phyloP scores from a whole-genome alignment of 92 coral and sea anemone genomes.

The Epizoanthus illoricatus region DNA sequence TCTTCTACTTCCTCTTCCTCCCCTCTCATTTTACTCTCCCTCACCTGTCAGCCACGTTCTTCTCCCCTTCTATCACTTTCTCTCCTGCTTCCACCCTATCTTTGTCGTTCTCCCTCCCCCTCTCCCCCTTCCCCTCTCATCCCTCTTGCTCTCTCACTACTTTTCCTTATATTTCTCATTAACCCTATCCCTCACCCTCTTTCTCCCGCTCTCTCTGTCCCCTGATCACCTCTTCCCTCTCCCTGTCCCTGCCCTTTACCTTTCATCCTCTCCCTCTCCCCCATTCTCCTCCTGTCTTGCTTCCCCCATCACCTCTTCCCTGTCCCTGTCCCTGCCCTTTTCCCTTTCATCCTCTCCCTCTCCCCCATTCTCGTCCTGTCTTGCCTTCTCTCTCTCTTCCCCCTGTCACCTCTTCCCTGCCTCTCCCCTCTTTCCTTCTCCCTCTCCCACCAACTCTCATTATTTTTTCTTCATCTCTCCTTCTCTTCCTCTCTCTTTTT shows the following conservation, averaged over 20 bases:
- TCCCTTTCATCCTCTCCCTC: neutral
- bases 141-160: neutral
- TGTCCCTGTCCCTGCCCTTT: neutral
- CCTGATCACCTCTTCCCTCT: neutral
- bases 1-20: neutral
- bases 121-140: neutral
- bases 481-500: neutral
- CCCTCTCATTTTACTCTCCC: neutral
- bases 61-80: neutral
- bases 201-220: neutral
- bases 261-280: neutral
- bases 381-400: neutral
- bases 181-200: neutral
- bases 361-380: neutral
- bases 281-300: neutral
- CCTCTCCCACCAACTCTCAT: neutral
- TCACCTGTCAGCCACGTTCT: neutral
- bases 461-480: neutral
- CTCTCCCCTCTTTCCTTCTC: neutral
- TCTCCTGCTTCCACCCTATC: neutral
- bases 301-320: neutral
- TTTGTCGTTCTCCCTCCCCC: neutral
- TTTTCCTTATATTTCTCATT: neutral
- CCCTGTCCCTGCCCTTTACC: neutral
- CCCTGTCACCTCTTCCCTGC: neutral